Conservation (phyloP, 2,888 invertebrate genomes). For the Parasteatoda lunata region DNA sequence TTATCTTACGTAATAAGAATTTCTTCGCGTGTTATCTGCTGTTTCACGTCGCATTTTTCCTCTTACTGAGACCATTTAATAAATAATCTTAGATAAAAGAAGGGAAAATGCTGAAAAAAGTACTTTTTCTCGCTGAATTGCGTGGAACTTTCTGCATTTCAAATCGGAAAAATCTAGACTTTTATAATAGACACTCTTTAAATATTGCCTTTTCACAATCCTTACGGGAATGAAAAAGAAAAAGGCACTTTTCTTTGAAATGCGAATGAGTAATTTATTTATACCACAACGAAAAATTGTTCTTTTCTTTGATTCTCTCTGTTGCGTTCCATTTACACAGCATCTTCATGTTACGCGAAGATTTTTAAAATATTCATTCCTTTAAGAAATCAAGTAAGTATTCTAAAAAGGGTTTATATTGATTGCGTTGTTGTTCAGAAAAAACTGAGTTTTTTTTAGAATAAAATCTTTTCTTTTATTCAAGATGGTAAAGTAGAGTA, state of each 20-base stretch:
- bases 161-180: background rate
- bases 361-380: conserved; percentile 33
- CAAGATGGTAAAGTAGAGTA: background rate
- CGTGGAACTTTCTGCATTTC: background rate
- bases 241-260: background rate
- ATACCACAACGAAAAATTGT: background rate
- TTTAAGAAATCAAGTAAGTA: conserved; percentile 24
- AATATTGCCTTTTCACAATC: conserved; percentile 12
- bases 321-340: conserved; percentile 10
- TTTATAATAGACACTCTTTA: background rate
- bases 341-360: background rate
- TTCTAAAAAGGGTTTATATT: conserved; percentile 7
- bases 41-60: no score
- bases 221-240: conserved; percentile 1
- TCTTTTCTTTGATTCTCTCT: background rate
- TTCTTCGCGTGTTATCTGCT: no score
- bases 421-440: conserved; percentile 7
- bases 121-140: no score
- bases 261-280: conserved; percentile 20
- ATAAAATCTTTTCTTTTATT: conserved; percentile 14
- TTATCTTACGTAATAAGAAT: no score
- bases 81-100: no score
- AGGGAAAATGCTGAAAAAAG: no score
- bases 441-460: background rate
- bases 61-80: no score